Base-by-base conservation (phyloP, 1,140 invertebrate genomes). In the Cyrtorhinus lividipennis region DNA sequence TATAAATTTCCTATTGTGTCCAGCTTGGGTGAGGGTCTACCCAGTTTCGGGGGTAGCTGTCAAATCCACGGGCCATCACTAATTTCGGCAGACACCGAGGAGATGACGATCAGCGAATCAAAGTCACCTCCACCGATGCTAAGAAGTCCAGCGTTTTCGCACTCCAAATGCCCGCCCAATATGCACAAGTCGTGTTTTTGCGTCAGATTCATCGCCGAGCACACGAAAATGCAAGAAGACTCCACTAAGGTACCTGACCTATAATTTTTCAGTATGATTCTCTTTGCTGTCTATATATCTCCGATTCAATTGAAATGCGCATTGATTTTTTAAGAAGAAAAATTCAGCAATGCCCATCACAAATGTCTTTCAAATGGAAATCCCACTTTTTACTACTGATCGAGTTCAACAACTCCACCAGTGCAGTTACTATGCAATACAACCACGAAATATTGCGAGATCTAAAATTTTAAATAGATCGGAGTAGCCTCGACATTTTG, bases 201-300 rank as follows among this genome's bases (percentile, higher is more conserved):
- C 72, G 89, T 95, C 24, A 81, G 90, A 15, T 95, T 94, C 74
- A 94, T 95, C 64, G 90, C 92, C 0, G 90, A 94, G 70, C 92
- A 95, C 71, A 94, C 92, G 0, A 86, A 88, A 72, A 89, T 92
- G 83, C 81, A 91, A 38, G 91, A 95, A 73, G 90, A 92, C 69
- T 92, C 90, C 5, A 92, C 89, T 46, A 92, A 93, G 81, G 92
- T 93, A 76, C 74, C 62, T 57, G 38, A 44, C n/a, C n/a, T 44
- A 8, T 44, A 10, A 44, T n/a, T 44, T 10, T 44, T 8, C 8
- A 44, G 8, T 10, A 44, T 10, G 38, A 44, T 44, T 8, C n/a
- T 44, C n/a, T 10, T 44, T 44, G n/a, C n/a, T 44, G n/a, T 10
- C n/a, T 10, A 44, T 44, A 10, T 44, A 10, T 44, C n/a, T 44